Conservation (phyloP, 2,888 invertebrate species). For the Luffia ferchaultella region DNA sequence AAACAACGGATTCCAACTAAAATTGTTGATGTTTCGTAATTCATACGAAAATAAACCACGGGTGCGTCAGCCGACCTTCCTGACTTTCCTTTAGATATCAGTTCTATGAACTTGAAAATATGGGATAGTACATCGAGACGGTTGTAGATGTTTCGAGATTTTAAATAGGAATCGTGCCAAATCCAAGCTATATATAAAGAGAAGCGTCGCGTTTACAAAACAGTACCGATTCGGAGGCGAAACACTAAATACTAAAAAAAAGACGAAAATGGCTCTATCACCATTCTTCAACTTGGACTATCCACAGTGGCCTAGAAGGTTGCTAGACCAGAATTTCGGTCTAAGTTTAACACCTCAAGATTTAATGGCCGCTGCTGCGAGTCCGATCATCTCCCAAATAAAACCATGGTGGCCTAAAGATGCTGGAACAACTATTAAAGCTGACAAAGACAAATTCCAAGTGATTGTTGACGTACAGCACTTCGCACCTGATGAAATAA, state of each 20-base stretch:
- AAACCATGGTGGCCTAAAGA: slow-evolving; percentile 49
- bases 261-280: slow-evolving; percentile 44
- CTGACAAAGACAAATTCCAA: slow-evolving; percentile 67
- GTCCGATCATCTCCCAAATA: slow-evolving; percentile 28
- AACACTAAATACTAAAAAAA: slow-evolving; percentile 7
- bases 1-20: too few relatives aligned
- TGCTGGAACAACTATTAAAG: slow-evolving; percentile 55
- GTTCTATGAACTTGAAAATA: too few relatives aligned
- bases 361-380: slow-evolving; percentile 29
- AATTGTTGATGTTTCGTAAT: too few relatives aligned
- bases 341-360: slow-evolving; percentile 48
- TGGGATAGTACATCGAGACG: too few relatives aligned
- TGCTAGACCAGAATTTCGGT: slow-evolving; percentile 52
- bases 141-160: too few relatives aligned
- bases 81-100: too few relatives aligned
- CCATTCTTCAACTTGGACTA: slow-evolving; percentile 46
- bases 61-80: too few relatives aligned
- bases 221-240: not conserved
- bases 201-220: not conserved
- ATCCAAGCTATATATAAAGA: not conserved
- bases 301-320: slow-evolving; percentile 41
- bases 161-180: too few relatives aligned
- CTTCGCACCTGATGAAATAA: slow-evolving; percentile 78
- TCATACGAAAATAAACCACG: too few relatives aligned
- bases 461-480: slow-evolving; percentile 79